Base-by-base conservation (phyloP, 1,140 invertebrate genomes). In the Heliconius hermathena region DNA sequence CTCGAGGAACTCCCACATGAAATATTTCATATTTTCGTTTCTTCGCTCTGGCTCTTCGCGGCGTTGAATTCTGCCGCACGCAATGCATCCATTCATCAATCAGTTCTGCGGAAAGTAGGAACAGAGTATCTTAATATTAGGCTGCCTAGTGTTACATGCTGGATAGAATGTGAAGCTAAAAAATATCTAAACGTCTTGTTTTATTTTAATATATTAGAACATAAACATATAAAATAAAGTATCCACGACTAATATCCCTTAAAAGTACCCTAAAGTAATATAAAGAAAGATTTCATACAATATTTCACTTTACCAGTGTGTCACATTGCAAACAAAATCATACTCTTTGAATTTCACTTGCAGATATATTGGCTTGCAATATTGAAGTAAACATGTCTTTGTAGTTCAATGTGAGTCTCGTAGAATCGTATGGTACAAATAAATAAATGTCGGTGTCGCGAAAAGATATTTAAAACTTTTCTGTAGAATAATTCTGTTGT, bases 331-430 rank as follows among this genome's bases (percentile, higher is more conserved):
- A 66, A 66, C 26, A 66, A 26, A 52, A 66, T 66, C 60, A 26
- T 29, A 16, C 60, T 66, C 60, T 29, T 66, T 29, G 60, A 66
- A 66, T 66, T 66, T 29, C 22, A 66, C 60, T 66, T 29, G 60
- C 60, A 29, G 60, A 66, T 66, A 66, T 66, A 66, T 66, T 66
- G 60, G 26, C 11, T 66, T 66, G 60, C 29, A 66, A 29, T 66
- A 66, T 66, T 66, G 26, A 66, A 66, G 22, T 66, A 66, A 66
- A 66, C 60, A 66, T 66, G 60, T 66, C 60, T 66, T 66, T 66
- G 60, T 13, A 66, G 60, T 66, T 29, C 60, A 66, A 66, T 66
- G 60, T 66, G 11, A 13, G 60, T 66, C 60, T 66, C 60, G 22
- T 29, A 26, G 60, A 66, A 66, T 29, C 26, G 60, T 26, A 29